Base-by-base conservation (phyloP, 2,113 vertebrate genomes). In the Siphamia tubifer region DNA sequence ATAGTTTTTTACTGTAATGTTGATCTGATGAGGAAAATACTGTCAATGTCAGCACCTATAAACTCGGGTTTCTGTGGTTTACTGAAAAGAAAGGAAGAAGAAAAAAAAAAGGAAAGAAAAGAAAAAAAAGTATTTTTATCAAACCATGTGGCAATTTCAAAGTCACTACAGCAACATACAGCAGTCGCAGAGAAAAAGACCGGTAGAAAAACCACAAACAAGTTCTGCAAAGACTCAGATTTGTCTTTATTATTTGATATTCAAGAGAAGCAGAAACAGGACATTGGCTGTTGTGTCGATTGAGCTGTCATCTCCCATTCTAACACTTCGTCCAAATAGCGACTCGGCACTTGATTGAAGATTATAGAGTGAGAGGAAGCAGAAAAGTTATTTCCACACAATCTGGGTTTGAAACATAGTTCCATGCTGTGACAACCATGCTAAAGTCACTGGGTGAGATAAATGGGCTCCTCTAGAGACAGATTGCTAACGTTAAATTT, bases 71-170 rank as follows among this genome's bases (percentile, higher is more conserved):
- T 7, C 31, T 44, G 13, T 53, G 27, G 32, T 32, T 5, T 5
- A 45, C 60, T 55, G 58, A 79, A 77, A 82, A 73, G 43, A 73
- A 74, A n/a, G n/a, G n/a, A n/a, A n/a, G n/a, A n/a, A n/a, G n/a
- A n/a, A n/a, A n/a, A n/a, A n/a, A n/a, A n/a, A n/a, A n/a, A n/a
- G n/a, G n/a, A n/a, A n/a, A n/a, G n/a, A n/a, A n/a, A n/a, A n/a
- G n/a, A n/a, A n/a, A n/a, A n/a, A n/a, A n/a, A n/a, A n/a, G n/a
- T n/a, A n/a, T n/a, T n/a, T n/a, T n/a, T n/a, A n/a, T n/a, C n/a
- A n/a, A n/a, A n/a, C n/a, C n/a, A n/a, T n/a, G n/a, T n/a, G n/a
- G n/a, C n/a, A n/a, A n/a, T n/a, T n/a, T n/a, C n/a, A n/a, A n/a
- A n/a, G n/a, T n/a, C n/a, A n/a, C n/a, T n/a, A n/a, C n/a, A n/a